Percentiles rank a stretch among this genome's conserved stretches.
phyloP scores from a whole-genome alignment of 2,113 vertebrate genomes.

The Esox niger region DNA sequence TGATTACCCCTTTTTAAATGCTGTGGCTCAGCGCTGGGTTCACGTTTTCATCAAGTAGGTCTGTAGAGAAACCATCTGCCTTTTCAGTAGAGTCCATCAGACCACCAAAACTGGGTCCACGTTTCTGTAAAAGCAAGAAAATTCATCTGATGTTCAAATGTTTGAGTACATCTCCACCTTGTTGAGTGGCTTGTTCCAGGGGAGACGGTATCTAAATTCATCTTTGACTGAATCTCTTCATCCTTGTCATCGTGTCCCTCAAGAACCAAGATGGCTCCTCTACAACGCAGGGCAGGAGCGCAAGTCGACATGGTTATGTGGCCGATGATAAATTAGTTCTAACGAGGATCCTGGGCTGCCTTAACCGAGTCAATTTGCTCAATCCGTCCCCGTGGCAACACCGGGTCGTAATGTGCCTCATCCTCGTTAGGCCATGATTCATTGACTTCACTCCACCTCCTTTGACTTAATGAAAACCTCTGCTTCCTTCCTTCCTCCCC shows the following conservation, averaged over 20 bases:
- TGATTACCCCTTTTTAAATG: too few species aligned
- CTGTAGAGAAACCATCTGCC: too few species aligned
- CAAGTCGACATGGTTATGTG: not conserved
- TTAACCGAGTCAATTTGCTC: not conserved
- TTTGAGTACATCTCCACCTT: too few species aligned
- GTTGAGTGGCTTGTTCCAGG: too few species aligned
- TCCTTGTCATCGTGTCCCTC: not conserved
- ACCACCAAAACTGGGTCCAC: too few species aligned
- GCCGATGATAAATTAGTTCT: not conserved
- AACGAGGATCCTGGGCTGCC: not conserved
- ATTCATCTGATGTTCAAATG: too few species aligned
- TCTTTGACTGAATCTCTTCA: too few species aligned
- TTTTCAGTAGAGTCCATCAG: too few species aligned
- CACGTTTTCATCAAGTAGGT: too few species aligned
- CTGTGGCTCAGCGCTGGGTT: too few species aligned
- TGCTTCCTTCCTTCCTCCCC: not conserved
- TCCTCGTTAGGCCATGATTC: conserved; percentile 5
- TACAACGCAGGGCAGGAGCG: not conserved
- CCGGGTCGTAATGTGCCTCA: not conserved
- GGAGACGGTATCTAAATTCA: too few species aligned
- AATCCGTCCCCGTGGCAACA: conserved; percentile 5
- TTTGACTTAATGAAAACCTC: not conserved
- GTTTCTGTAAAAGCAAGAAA: too few species aligned
- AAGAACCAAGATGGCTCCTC: not conserved
- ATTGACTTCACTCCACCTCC: not conserved